These are phyloP conservation scores for Trachemys scripta DNA, from an alignment of 2,113 vertebrate species.

Conservation along the genomic window DNA sequence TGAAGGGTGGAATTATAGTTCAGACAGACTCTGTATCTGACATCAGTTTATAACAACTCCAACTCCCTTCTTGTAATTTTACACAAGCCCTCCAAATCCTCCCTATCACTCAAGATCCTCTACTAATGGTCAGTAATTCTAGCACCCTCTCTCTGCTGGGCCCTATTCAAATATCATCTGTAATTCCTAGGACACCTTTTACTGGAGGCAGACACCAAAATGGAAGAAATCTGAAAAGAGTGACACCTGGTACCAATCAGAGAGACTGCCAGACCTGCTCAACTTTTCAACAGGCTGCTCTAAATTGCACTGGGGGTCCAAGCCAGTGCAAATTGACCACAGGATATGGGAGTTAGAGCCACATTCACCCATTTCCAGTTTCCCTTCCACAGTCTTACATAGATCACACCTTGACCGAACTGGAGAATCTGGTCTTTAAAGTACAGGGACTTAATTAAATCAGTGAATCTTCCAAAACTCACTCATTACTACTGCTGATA, in stretches of 20 bases:
- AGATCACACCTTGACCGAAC: background rate
- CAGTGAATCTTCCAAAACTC: background rate
- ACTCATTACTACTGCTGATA: background rate
- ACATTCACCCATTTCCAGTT: background rate
- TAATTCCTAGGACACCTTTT: background rate
- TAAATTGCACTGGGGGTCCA: background rate
- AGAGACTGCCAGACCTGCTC: background rate
- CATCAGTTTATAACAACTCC: background rate
- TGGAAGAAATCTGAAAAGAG: background rate
- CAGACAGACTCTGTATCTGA: background rate
- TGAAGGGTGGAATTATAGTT: background rate
- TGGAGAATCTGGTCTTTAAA: background rate
- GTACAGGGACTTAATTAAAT: background rate
- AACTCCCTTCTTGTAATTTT: background rate
- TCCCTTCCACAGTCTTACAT: background rate
- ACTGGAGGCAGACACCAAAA: background rate
- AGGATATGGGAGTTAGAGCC: accelerated
- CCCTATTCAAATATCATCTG: background rate
- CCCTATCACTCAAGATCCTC: background rate
- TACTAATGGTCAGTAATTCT: background rate
- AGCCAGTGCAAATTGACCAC: background rate
- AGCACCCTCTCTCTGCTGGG: background rate
- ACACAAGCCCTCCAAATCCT: background rate
- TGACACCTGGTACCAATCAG: background rate
- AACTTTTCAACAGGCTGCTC: background rate